Base-by-base conservation (phyloP, 2,888 invertebrate genomes). In the Heliconius ismenius region DNA sequence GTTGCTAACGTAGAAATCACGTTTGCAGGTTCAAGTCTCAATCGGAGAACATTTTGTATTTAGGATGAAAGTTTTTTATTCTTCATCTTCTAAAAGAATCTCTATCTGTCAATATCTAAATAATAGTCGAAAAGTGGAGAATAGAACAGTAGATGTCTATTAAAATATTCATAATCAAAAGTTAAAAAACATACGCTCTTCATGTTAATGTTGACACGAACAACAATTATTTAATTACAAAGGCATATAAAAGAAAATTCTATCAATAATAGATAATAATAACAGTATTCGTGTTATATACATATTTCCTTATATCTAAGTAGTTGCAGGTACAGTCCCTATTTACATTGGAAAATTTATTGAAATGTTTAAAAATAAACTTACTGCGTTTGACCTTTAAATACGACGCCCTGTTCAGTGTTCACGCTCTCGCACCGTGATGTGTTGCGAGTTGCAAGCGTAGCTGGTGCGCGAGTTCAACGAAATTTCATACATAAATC, bases 391-490 rank as follows among this genome's bases (percentile, higher is more conserved):
- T 69, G 74, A 69, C 74, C 69, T 77, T 69, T 77, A 67, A 68
- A 32, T 74, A 74, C 54, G 64, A 74, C 63, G 73, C 43, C 49
- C 54, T 58, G 67, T 68, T 64, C 74, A 65, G 69, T 67, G 76
- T 32, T 58, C 77, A 77, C 77, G 77, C 43, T 32, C 28, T n/a
- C 64, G 74, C 64, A 1, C 26, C 77, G 77, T 77, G 77, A 70
- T 32, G 58, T 43, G 67, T 24, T 24, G 39, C 67, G 67, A 39
- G 39, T 24, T n/a, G n/a, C 54, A n/a, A 54, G 28, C 60, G 60
- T n/a, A n/a, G 58, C 28, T n/a, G 28, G 43, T 60, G 67, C 15
- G 13, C 39, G 67, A 62, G 39, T 62, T 75, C 60, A 43, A 75
- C 39, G 39, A 68, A 75, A 62, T 75, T 75, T 75, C 28, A 32